Percentiles rank a stretch among this genome's conserved stretches.
Evolutionary conservation across 2,113 vertebrate species (phyloP).

Genomic region (Ochotona princeps): DNA sequence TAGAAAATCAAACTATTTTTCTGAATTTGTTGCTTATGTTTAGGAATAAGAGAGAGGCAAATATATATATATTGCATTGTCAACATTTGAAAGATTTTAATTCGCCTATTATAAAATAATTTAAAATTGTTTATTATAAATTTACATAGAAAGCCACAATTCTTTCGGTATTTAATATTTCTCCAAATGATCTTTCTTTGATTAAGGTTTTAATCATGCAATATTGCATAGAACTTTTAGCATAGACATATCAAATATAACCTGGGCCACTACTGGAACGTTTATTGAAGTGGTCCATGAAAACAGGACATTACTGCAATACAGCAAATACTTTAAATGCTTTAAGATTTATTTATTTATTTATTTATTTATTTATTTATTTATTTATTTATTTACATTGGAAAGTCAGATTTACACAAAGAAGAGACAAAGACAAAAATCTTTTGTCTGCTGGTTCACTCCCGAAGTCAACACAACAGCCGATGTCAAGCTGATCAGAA

Average conservation of each 20-base stretch:
- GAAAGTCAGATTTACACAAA: no score
- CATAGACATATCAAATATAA: not conserved
- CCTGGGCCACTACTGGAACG: not conserved
- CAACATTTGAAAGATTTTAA: constrained; percentile 37
- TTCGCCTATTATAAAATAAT: constrained; percentile 33
- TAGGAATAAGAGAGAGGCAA: not conserved
- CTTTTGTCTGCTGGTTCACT: no score
- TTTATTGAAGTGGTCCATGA: constrained; percentile 14
- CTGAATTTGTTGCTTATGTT: constrained; percentile 25
- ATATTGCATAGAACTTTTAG: not conserved
- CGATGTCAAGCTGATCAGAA: no score
- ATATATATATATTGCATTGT: not conserved
- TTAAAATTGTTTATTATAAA: constrained; percentile 50
- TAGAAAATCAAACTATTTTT: constrained; percentile 38
- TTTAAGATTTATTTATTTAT: no score
- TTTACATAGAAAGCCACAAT: constrained; percentile 13
- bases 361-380: no score
- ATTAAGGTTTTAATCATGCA: constrained; percentile 42
- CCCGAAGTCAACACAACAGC: no score
- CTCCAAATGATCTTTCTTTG: constrained; percentile 10
- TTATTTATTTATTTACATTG: no score
- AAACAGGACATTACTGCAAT: constrained; percentile 36
- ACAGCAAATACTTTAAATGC: not conserved
- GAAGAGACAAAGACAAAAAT: no score
- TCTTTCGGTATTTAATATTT: constrained; percentile 44